Evolutionary conservation across 2,113 vertebrate species (phyloP).

Genomic region (Scortum barcoo): DNA sequence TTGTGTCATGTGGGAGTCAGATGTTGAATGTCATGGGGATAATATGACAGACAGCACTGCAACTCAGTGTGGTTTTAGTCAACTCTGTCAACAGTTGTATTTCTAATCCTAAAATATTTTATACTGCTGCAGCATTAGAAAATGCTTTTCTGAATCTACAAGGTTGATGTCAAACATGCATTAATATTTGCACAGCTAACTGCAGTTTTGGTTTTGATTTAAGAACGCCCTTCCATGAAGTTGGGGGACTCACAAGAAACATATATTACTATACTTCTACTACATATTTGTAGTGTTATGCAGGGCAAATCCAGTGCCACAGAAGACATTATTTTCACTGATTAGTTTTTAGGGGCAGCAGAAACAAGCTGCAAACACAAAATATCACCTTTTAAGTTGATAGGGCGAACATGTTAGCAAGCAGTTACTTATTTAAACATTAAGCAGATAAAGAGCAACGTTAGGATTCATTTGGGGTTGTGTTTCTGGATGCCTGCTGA

Average conservation of each 20-base stretch:
- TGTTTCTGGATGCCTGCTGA: background rate
- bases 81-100: conserved; percentile 10
- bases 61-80: background rate
- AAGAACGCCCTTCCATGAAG: background rate
- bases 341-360: background rate
- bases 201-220: background rate
- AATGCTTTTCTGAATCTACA: background rate
- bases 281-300: background rate
- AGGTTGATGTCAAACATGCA: background rate
- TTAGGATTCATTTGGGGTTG: background rate
- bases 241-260: background rate
- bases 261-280: background rate
- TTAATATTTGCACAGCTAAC: background rate
- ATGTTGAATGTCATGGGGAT: background rate
- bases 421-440: background rate
- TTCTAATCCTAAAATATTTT: conserved; percentile 9
- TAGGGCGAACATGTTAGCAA: background rate
- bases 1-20: conserved; percentile 20
- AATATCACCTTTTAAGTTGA: background rate
- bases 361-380: background rate
- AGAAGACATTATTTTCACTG: background rate
- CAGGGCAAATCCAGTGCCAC: background rate
- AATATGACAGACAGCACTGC: background rate
- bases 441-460: background rate
- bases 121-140: background rate